These are phyloP conservation scores for Parapsyche elsis DNA, from an alignment of 1,140 invertebrate species.

Conservation along the genomic window DNA sequence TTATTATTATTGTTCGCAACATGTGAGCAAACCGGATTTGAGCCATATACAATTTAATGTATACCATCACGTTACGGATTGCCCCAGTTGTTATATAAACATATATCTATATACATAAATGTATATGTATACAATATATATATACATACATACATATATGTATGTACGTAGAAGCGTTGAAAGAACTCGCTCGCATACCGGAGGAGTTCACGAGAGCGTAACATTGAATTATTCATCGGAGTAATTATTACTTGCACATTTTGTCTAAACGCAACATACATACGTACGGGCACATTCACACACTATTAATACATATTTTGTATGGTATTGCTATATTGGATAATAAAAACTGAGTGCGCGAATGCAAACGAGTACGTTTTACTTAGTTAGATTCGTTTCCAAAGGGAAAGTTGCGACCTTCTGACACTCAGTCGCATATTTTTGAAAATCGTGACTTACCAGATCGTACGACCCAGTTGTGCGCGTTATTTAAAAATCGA, in stretches of 20 bases:
- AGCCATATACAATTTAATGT: conserved; percentile 16
- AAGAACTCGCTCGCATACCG: conserved; percentile 7
- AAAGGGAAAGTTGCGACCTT: conserved; percentile 35
- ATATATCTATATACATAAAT: background rate
- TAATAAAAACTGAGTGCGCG: background rate
- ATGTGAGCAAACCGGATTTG: conserved; percentile 22
- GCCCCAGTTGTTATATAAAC: conserved; percentile 38
- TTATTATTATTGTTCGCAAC: background rate
- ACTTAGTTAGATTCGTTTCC: background rate
- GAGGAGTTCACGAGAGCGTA: conserved; percentile 28
- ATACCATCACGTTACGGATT: conserved; percentile 19
- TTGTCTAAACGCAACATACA: background rate
- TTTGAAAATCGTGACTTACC: conserved; percentile 36
- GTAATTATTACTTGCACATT: conserved; percentile 18
- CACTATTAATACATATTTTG: background rate
- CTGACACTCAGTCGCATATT: conserved; percentile 11
- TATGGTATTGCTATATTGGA: background rate
- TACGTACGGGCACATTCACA: background rate
- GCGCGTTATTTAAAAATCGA: background rate
- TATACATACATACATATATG: background rate
- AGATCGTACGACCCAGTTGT: conserved; percentile 46
- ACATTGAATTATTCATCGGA: conserved; percentile 33
- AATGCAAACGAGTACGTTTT: background rate
- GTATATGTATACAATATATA: background rate
- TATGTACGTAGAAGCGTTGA: background rate